Evolutionary conservation across 2,888 invertebrate genomes (phyloP).

Genomic region (Tenthredo notha): DNA sequence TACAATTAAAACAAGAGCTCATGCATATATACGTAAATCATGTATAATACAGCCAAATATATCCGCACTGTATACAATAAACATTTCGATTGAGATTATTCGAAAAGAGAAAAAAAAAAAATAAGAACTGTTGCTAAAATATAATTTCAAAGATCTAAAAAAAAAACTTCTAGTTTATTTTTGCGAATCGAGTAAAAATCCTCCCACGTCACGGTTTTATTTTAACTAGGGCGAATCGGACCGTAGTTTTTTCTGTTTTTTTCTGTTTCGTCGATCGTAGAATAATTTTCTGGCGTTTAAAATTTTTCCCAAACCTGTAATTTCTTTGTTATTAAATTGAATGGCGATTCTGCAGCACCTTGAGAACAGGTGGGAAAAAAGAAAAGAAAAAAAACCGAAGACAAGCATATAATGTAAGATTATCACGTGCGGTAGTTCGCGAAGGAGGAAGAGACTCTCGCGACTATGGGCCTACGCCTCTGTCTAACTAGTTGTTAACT

Average conservation of each 20-base stretch:
- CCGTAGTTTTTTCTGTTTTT: neutral
- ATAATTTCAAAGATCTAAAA: neutral
- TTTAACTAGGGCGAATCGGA: neutral
- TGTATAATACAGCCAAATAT: too few relatives aligned
- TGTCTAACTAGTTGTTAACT: slow-evolving; percentile 60
- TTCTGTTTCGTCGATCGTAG: neutral
- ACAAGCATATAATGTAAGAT: too few relatives aligned
- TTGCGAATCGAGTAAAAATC: neutral
- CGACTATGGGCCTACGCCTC: slow-evolving; percentile 22
- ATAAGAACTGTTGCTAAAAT: neutral
- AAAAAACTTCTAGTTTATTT: neutral
- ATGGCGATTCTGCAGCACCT: neutral
- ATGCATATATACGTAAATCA: neutral
- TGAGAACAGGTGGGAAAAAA: neutral
- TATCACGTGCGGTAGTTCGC: neutral
- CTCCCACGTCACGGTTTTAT: neutral
- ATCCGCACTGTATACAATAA: too few relatives aligned
- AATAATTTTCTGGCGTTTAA: too few relatives aligned
- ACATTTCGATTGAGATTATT: neutral
- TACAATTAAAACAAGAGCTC: neutral
- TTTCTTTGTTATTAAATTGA: neutral
- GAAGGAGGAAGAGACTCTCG: neutral
- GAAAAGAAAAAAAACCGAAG: neutral
- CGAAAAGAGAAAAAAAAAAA: too few relatives aligned
- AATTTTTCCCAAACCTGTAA: neutral